A percentile compares a stretch with the other conserved stretches of the same genome.
These are phyloP conservation scores for Cherax quadricarinatus DNA, from an alignment of 1,140 invertebrate species.

Conservation along the genomic window DNA sequence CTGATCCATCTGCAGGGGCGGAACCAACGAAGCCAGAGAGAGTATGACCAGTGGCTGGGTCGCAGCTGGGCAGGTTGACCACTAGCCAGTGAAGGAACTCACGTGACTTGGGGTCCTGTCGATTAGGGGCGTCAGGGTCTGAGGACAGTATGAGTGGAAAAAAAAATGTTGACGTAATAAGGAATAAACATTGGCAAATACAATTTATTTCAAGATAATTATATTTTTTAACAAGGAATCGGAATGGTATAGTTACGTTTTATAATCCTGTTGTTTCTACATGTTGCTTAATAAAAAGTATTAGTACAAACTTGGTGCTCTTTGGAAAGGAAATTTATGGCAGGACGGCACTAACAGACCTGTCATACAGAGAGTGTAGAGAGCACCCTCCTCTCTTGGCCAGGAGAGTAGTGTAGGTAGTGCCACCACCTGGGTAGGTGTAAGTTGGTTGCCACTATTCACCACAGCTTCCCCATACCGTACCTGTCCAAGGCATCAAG, in stretches of 20 bases:
- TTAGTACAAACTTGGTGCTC: too few relatives aligned
- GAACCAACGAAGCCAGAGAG: slow-evolving; percentile 81
- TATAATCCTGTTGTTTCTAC: too few relatives aligned
- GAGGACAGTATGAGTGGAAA: not conserved
- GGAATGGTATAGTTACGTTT: too few relatives aligned
- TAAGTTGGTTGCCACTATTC: not conserved
- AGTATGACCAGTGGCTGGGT: slow-evolving; percentile 83
- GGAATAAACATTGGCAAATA: too few relatives aligned
- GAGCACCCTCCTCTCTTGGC: not conserved
- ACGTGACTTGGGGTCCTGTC: slow-evolving; percentile 85
- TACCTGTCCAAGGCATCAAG: not conserved
- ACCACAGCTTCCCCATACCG: not conserved
- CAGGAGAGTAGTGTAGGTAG: not conserved
- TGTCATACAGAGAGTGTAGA: slow-evolving; percentile 52
- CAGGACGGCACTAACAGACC: not conserved
- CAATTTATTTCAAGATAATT: too few relatives aligned
- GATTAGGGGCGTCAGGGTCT: slow-evolving; percentile 95
- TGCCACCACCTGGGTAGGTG: not conserved
- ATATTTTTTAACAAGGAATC: too few relatives aligned
- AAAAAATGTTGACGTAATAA: too few relatives aligned
- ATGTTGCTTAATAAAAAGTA: too few relatives aligned
- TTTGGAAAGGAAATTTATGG: too few relatives aligned
- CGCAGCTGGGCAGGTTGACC: slow-evolving; percentile 89
- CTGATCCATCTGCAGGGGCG: slow-evolving; percentile 87
- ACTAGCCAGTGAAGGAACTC: slow-evolving; percentile 97